Conservation (phyloP, 1,140 invertebrate species). For the Drosophila punjabiensis region DNA sequence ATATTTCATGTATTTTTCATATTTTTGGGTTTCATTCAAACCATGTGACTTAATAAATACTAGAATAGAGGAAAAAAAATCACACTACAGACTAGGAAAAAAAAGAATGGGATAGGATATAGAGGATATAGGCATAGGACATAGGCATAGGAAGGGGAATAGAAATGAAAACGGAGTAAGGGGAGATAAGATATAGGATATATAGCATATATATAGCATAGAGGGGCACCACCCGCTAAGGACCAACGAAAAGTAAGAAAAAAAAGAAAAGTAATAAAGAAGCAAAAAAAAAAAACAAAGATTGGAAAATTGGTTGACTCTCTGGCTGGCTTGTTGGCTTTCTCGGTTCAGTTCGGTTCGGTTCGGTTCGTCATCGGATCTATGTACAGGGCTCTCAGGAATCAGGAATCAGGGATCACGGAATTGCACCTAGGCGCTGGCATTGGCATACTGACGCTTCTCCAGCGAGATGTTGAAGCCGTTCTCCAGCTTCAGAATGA, state of each 20-base stretch:
- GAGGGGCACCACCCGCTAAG: slow-evolving; percentile 64
- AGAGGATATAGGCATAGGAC: slow-evolving; percentile 9
- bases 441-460: slow-evolving; percentile 63
- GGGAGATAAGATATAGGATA: slow-evolving; percentile 17
- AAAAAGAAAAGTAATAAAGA: slow-evolving; percentile 13
- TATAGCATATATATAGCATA: slow-evolving; percentile 22
- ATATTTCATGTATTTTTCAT: slow-evolving; percentile 74
- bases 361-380: slow-evolving; percentile 9
- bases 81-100: slow-evolving; percentile 52
- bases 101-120: slow-evolving; percentile 22
- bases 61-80: slow-evolving; percentile 62
- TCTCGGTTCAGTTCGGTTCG: slow-evolving; percentile 14
- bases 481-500: slow-evolving; percentile 91
- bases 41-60: slow-evolving; percentile 80
- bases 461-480: slow-evolving; percentile 82
- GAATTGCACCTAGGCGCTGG: slow-evolving; percentile 41
- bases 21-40: slow-evolving; percentile 79
- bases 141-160: slow-evolving; percentile 3
- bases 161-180: slow-evolving; percentile 4
- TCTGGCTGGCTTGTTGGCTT: slow-evolving; percentile 57
- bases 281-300: slow-evolving; percentile 10
- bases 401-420: not conserved
- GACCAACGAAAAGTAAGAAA: slow-evolving; percentile 46
- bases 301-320: slow-evolving; percentile 55
- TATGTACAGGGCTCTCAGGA: slow-evolving; percentile 22